phyloP scores from a whole-genome alignment of 2,797 vertebrate genomes.

The Dromococcyx pavoninus region DNA sequence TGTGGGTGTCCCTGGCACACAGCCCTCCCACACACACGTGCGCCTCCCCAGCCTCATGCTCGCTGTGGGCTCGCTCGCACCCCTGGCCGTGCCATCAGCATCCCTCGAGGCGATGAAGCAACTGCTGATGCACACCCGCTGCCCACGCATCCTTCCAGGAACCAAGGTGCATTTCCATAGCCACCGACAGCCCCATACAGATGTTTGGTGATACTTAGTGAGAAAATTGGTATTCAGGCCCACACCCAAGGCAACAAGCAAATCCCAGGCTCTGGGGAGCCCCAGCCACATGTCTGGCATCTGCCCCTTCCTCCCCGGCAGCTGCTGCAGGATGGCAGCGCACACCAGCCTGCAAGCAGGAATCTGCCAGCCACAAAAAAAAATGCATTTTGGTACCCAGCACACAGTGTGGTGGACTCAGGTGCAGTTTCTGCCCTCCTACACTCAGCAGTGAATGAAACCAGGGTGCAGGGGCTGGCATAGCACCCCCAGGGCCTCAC shows the following conservation, averaged over 20 bases:
- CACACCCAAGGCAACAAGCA: not conserved
- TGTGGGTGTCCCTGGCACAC: constrained; percentile 6
- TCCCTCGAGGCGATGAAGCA: not conserved
- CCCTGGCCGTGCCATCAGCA: not conserved
- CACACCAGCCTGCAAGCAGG: not conserved
- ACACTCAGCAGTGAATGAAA: not conserved
- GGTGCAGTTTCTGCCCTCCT: not conserved
- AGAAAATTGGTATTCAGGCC: constrained; percentile 12
- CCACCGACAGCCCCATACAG: not conserved
- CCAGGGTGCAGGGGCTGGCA: fast-evolving
- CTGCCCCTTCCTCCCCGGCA: constrained; percentile 7
- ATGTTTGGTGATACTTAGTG: not conserved
- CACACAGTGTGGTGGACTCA: fast-evolving
- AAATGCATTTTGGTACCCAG: fast-evolving
- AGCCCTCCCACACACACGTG: not conserved
- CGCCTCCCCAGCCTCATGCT: not conserved
- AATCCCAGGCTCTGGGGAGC: constrained; percentile 20
- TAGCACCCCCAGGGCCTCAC: not conserved
- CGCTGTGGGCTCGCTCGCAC: not conserved
- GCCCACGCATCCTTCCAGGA: not conserved
- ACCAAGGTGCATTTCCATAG: not conserved
- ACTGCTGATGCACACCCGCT: not conserved
- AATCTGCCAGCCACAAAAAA: not conserved
- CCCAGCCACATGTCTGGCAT: constrained; percentile 3
- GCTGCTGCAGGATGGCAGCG: constrained; percentile 15